These are phyloP conservation scores for Agonopterix alstromeriana DNA, from an alignment of 2,888 invertebrate species.

Conservation along the genomic window DNA sequence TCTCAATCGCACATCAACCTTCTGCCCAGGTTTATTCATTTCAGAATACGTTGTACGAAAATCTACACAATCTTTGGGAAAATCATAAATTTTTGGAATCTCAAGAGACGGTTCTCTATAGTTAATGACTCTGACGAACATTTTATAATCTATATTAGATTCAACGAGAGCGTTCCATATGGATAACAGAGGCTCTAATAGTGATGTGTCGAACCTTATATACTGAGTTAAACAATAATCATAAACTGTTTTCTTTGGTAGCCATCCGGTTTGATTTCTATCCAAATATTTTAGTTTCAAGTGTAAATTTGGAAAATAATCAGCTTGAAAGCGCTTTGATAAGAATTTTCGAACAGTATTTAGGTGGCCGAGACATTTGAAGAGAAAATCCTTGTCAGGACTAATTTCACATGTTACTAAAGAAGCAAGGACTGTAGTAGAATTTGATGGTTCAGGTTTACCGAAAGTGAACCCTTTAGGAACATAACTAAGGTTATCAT, in stretches of 20 bases:
- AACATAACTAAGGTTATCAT: conserved; percentile 47
- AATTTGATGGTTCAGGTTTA: conserved; percentile 33
- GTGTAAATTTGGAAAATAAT: conserved; percentile 23
- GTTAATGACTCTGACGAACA: conserved; percentile 50
- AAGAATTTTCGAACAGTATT: conserved; percentile 35
- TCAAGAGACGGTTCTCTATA: conserved; percentile 30
- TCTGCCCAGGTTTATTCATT: conserved; percentile 28
- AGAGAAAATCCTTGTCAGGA: conserved; percentile 36
- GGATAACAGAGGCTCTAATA: conserved; percentile 48
- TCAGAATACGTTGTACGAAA: conserved; percentile 35
- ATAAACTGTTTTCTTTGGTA: conserved; percentile 47
- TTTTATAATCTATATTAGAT: conserved; percentile 45
- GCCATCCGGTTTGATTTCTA: conserved; percentile 42
- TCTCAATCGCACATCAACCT: conserved; percentile 11
- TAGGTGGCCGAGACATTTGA: conserved; percentile 44
- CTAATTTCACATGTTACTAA: conserved; percentile 22
- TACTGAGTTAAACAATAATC: conserved; percentile 35
- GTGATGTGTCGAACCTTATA: conserved; percentile 36
- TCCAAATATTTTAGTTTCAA: conserved; percentile 30
- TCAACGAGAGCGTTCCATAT: conserved; percentile 44
- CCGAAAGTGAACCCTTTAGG: conserved; percentile 57
- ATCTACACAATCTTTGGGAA: conserved; percentile 21
- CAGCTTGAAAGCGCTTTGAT: conserved; percentile 18
- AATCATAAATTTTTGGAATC: conserved; percentile 39
- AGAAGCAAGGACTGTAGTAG: conserved; percentile 39